Base-by-base conservation (phyloP, 2,113 vertebrate genomes). In the Pseudorhombus dupliciocellatus region DNA sequence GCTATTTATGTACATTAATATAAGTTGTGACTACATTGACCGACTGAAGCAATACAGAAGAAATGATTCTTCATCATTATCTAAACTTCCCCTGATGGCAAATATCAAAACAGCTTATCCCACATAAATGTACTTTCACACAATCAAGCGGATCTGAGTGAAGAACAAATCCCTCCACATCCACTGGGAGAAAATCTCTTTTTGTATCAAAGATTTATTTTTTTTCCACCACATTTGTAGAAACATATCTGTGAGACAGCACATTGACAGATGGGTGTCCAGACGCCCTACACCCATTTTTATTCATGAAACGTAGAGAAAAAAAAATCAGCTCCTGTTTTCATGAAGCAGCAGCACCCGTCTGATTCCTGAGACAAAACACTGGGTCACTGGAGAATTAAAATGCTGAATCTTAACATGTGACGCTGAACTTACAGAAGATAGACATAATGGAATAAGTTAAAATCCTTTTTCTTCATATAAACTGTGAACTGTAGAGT, bases 1-100 rank as follows among this genome's bases (percentile, higher is more conserved):
- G 56, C 20, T 93, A 91, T 92, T 91, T 92, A 92, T 93, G 83
- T 87, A 90, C 75, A 79, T 81, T 81, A 74, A 81, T 86, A 22
- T n/a, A 56, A 10, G 18, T 59, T 34, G 9, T 34, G 9, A 44
- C 40, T 44, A 18, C 15, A 37, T 20, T 40, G 44, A 7, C 12
- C 7, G 11, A 20, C 8, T 11, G 20, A 21, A 25, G 14, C 4
- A 46, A 9, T n/a, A 37, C 2, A 11, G 22, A 0, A 20, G 14
- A 51, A 59, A 46, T 26, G 4, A 15, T 20, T 10, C 16, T n/a
- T 64, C 10, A 26, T 51, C 24, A 10, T 63, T 12, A 60, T 42
- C 40, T 42, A 42, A 42, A 42, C 40, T 42, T 42, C 40, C 40
- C 70, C 9, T 60, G 8, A 28, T 10, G 34, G 31, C 8, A 10